phyloP scores from a whole-genome alignment of 2,113 vertebrate genomes.

The Oriolus oriolus region DNA sequence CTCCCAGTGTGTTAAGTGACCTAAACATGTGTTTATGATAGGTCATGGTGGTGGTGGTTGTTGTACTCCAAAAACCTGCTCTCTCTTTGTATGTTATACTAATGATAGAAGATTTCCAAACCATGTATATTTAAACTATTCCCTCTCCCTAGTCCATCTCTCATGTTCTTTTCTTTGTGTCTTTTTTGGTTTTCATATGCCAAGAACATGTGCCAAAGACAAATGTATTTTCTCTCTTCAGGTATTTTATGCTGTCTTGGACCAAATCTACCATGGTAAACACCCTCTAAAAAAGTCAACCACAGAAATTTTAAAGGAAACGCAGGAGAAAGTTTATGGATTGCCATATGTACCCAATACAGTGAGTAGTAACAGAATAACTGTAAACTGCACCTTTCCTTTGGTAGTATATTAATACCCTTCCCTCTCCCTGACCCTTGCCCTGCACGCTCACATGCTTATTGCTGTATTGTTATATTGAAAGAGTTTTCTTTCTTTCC shows the following conservation, averaged over 20 bases:
- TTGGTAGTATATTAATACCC: neutral
- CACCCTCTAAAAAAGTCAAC: constrained; percentile 83
- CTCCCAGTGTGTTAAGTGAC: neutral
- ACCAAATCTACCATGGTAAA: constrained; percentile 91
- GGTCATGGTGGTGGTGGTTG: neutral
- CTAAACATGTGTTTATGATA: neutral
- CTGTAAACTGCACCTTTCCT: neutral
- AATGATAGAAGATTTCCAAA: neutral
- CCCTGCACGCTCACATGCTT: neutral
- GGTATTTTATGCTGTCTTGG: constrained; percentile 94
- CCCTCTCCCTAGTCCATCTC: neutral
- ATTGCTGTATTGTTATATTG: neutral
- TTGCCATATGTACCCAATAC: constrained; percentile 88
- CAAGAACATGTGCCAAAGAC: neutral
- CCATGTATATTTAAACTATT: neutral
- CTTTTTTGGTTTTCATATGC: neutral
- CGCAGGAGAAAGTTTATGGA: constrained; percentile 89
- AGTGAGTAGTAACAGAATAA: constrained; percentile 72
- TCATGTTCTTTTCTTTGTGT: neutral
- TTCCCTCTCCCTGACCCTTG: neutral
- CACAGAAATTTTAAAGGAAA: constrained; percentile 89
- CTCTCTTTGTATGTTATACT: neutral
- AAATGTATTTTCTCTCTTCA: constrained; percentile 52
- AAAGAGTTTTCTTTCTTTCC: neutral
- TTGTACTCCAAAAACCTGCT: neutral